A percentile compares a stretch with the other conserved stretches of the same genome.
Evolutionary conservation across 2,113 vertebrate species (phyloP).

Genomic region (Micromys minutus): DNA sequence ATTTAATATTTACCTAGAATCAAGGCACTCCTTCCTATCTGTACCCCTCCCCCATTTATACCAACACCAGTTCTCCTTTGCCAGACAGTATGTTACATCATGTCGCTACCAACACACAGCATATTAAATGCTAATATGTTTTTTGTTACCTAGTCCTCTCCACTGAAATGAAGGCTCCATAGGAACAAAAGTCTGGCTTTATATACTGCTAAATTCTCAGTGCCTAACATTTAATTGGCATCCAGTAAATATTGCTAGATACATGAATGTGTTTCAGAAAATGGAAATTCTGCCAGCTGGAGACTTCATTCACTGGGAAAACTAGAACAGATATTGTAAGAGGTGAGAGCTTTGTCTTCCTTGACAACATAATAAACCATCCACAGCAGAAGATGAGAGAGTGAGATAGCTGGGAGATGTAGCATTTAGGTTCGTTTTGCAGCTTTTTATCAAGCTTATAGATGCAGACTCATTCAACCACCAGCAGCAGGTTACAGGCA

Average conservation of each 20-base stretch:
- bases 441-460: slow-evolving; percentile 36
- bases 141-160: not conserved
- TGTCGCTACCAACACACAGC: not conserved
- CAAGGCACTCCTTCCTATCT: not conserved
- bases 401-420: not conserved
- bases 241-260: not conserved
- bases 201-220: not conserved
- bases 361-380: not conserved
- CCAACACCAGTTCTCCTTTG: not conserved
- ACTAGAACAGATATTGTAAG: not conserved
- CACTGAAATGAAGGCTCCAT: not conserved
- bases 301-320: not conserved
- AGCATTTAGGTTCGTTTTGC: not conserved
- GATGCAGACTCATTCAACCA: not conserved
- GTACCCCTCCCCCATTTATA: not conserved
- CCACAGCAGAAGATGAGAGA: not conserved
- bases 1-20: not conserved
- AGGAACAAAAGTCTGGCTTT: not conserved
- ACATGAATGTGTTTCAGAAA: slow-evolving; percentile 18
- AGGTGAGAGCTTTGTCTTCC: not conserved
- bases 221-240: not conserved
- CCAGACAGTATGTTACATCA: not conserved
- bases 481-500: not conserved
- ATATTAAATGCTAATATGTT: not conserved
- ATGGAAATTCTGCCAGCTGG: not conserved